Base-by-base conservation (phyloP, 2,113 vertebrate genomes). In the Noturus placidus region DNA sequence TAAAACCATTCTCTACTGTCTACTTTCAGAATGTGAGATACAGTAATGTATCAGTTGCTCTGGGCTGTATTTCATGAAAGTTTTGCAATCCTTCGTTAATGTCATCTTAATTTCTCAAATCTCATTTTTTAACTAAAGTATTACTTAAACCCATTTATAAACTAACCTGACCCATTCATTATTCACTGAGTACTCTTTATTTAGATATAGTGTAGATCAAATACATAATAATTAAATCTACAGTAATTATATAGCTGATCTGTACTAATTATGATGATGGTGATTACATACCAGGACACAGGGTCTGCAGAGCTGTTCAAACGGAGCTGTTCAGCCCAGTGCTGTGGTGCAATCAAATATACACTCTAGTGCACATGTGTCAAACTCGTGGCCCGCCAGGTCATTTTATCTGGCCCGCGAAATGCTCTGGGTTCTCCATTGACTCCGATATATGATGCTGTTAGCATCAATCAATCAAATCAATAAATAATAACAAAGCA, bases 11-110 rank as follows among this genome's bases (percentile, higher is more conserved):
- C 6, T 69, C 20, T 33, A 46, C 52, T 38, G 19, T 81, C 20
- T 13, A 90, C 88, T 87, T 89, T 87, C 61, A 81, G 15, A 35
- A n/a, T 56, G 69, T 87, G 82, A 86, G 80, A 52, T 46, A 46
- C 42, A 46, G 42, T 77, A 84, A 50, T 63, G 52, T 27, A 70
- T 35, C 35, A 70, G 79, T 77, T 82, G 77, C 89, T 77, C 9
- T 56, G n/a, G 52, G 52, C n/a, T 56, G 77, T 52, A 80, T 56
- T 57, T 57, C 77, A 33, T 33, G 6, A 80, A 80, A 11, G n/a
- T 57, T 79, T 80, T 11, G 6, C 19, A 30, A 54, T 7, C 15
- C 46, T 46, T n/a, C 1, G 17, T 78, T 78, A 78, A 54, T 13
- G 52, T 54, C 13, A 8, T 1, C 42, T 20, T 56, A 22, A 78